Evolutionary conservation across 2,113 vertebrate species (phyloP).

Genomic region (Melanocharis versteri): DNA sequence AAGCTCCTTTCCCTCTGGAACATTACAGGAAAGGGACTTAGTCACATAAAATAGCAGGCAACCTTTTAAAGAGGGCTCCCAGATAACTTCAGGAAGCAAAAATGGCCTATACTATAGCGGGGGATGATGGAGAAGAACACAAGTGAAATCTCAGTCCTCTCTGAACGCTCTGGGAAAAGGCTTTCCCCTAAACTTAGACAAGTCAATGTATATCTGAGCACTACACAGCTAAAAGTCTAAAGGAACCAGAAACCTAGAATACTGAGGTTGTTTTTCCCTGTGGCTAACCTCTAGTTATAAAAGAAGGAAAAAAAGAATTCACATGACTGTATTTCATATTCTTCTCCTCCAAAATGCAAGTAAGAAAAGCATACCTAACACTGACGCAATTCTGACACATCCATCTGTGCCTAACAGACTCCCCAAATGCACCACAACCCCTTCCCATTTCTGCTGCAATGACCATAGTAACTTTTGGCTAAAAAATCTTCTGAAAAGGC

Average conservation of each 20-base stretch:
- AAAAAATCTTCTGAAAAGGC: neutral
- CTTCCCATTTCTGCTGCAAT: neutral
- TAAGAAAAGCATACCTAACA: neutral
- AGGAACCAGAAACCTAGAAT: neutral
- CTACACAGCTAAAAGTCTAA: neutral
- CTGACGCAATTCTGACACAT: neutral
- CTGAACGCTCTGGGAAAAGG: neutral
- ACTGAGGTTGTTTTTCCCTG: neutral
- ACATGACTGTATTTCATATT: neutral
- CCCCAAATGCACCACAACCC: rapidly evolving
- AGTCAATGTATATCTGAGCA: neutral
- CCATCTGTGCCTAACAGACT: neutral
- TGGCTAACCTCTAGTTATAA: neutral
- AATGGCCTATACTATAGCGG: no score
- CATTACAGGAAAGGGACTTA: neutral
- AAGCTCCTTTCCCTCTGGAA: neutral
- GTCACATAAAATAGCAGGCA: neutral
- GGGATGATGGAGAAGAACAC: neutral
- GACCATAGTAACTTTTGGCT: neutral
- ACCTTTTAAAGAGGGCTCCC: neutral
- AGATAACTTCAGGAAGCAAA: neutral
- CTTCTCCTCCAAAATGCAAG: neutral
- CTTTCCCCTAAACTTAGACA: neutral
- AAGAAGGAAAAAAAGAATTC: neutral
- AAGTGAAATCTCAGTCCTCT: neutral